These are phyloP conservation scores for Gavia stellata DNA, from an alignment of 2,113 vertebrate genomes.

Conservation along the genomic window DNA sequence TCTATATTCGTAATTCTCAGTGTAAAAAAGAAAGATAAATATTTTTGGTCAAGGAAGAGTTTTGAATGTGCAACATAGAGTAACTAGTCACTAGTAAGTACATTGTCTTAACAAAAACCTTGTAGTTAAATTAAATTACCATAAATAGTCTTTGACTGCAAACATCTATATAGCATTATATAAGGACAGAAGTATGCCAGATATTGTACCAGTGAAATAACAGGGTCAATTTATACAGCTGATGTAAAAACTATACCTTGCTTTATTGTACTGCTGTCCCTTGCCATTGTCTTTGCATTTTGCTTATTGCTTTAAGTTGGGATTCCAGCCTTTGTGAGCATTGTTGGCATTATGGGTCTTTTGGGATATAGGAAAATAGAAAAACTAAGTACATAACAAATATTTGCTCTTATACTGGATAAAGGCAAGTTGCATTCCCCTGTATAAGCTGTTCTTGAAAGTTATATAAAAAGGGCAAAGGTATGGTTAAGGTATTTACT, in stretches of 20 bases:
- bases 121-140: not conserved
- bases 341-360: not conserved
- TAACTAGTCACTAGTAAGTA: not conserved
- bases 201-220: not conserved
- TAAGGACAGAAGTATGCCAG: not conserved
- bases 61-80: not conserved
- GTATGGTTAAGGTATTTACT: not conserved
- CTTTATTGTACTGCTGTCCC: not conserved
- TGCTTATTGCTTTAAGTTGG: not conserved
- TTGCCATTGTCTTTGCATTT: not conserved
- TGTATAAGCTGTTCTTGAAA: not conserved
- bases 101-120: not conserved
- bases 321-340: not conserved
- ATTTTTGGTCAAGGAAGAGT: not conserved
- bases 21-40: not conserved
- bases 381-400: not conserved
- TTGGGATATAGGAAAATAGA: not conserved
- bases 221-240: not conserved
- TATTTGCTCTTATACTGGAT: not conserved
- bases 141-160: not conserved
- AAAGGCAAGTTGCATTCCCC: not conserved
- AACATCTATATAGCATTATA: not conserved
- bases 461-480: not conserved
- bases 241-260: not conserved
- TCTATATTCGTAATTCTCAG: not conserved